These are phyloP conservation scores for Lophotriccus pileatus DNA, from an alignment of 2,797 vertebrate genomes.

Conservation along the genomic window DNA sequence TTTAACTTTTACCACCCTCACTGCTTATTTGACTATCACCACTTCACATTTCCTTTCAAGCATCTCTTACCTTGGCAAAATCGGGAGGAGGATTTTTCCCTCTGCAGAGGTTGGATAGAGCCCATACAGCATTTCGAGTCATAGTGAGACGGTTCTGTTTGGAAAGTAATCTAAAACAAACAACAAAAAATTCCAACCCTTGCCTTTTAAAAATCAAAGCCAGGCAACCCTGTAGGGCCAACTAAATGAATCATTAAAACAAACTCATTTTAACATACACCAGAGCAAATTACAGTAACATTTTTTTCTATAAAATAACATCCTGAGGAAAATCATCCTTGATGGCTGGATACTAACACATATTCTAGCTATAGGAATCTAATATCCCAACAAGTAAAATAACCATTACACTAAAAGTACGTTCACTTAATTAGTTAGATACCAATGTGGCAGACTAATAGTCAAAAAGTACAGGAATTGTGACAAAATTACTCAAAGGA, in stretches of 20 bases:
- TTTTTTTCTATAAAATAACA: not conserved
- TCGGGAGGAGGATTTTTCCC: slow-evolving; percentile 96
- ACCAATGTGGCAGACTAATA: not conserved
- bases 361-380: not conserved
- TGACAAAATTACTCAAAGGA: not conserved
- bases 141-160: slow-evolving; percentile 84
- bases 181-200: not conserved
- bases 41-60: not conserved
- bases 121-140: slow-evolving; percentile 89
- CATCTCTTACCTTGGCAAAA: slow-evolving; percentile 89
- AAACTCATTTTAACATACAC: not conserved
- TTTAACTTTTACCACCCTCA: not conserved
- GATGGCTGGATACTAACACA: not conserved
- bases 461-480: not conserved
- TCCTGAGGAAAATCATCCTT: not conserved
- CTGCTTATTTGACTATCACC: not conserved
- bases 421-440: not conserved
- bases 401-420: not conserved
- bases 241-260: not conserved
- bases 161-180: slow-evolving; percentile 78
- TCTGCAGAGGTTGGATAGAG: slow-evolving; percentile 95
- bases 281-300: not conserved
- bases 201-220: not conserved
- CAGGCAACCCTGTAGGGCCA: not conserved
- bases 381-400: not conserved